Evolutionary conservation across 1,140 invertebrate species (phyloP), one percentile per base, ranked within the genome.

Genomic region (Elymnias hypermnestra): DNA sequence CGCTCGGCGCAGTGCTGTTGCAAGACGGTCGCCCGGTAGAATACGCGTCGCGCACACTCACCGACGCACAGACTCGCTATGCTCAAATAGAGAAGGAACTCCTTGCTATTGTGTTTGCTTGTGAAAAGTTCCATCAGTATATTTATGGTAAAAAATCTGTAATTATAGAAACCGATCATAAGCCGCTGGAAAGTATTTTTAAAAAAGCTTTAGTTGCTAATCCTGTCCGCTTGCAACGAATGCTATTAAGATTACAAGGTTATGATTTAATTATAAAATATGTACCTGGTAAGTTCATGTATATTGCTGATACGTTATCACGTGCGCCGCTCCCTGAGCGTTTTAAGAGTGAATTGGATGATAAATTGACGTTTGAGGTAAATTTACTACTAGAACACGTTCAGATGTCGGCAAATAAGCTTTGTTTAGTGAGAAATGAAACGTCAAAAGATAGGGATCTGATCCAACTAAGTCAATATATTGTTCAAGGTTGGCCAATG

Each of bases 251-350:
- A 1, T 13, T 49, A 1, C 57, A 60, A 18, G 37, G 50, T 1
- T 60, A 43, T 23, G 48, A 63, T 28, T 37, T 60, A 8, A 36
- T 12, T 5, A 52, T 66, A 6, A 42, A 5, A 6, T 60, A 63
- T 53, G 35, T 37, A 15, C 63, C 56, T 0, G 86, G 86, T 3
- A 87, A 82, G 65, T 63, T 66, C 13, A 57, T 88, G 53, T 74
- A 68, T 50, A 54, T 87, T 21, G 66, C 79, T 35, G 83, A 88
- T 64, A 72, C 71, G 9, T 64, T 83, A 52, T 75, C 81, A 45
- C 44, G 86, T 58, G 55, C 66, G 4, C 49, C 63, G 2, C 19
- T 59, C 44, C 36, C 48, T 6, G 50, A 58, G n/a, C n/a, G n/a
- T n/a, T n/a, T n/a, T n/a, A n/a, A n/a, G n/a, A n/a, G n/a, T n/a